Conservation (phyloP, 2,113 vertebrate species). For the Solenodon paradoxus region DNA sequence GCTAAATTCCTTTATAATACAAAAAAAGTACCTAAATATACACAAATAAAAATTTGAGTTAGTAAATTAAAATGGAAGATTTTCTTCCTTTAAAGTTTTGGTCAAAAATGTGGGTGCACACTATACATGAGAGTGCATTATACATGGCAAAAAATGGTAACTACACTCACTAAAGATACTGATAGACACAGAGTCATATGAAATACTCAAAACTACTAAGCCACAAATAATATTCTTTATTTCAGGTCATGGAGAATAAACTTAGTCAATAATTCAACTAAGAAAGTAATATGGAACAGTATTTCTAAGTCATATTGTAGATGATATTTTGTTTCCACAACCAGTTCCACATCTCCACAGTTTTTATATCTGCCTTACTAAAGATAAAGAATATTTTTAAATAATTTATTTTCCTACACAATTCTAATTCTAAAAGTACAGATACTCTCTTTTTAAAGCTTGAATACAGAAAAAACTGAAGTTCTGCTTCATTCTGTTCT, state of each 20-base stretch:
- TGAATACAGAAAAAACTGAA: not conserved
- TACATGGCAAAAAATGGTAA: no score
- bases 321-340: not conserved
- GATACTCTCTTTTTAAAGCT: not conserved
- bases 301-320: slow-evolving; percentile 13
- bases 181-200: slow-evolving; percentile 34
- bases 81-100: no score
- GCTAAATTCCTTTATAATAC: no score
- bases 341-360: not conserved
- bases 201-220: slow-evolving; percentile 39
- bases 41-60: no score
- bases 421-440: not conserved
- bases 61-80: no score
- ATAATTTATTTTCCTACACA: not conserved
- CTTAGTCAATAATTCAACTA: slow-evolving; percentile 6
- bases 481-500: not conserved
- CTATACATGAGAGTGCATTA: no score
- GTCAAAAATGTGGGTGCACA: no score
- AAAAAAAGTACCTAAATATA: no score
- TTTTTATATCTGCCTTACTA: not conserved
- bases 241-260: not conserved
- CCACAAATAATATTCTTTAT: slow-evolving; percentile 27
- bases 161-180: slow-evolving; percentile 18
- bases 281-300: not conserved
- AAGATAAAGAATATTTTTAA: no score